Evolutionary conservation across 2,888 invertebrate species (phyloP).

Genomic region (Leptothorax acervorum): DNA sequence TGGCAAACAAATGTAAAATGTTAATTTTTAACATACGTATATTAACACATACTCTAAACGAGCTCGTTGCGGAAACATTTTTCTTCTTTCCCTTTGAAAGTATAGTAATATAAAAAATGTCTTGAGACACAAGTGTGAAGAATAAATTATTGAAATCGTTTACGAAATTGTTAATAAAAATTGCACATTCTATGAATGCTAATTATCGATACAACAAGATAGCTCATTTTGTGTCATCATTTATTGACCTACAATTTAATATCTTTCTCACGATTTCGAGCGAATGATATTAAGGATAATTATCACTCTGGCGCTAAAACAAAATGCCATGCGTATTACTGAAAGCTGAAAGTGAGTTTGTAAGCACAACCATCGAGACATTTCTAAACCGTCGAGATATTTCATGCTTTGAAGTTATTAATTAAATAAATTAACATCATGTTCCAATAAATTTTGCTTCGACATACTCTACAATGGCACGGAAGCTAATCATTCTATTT

Average conservation of each 20-base stretch:
- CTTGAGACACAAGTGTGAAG: not conserved
- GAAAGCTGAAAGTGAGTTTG: conserved; percentile 66
- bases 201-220: not conserved
- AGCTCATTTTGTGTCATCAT: not conserved
- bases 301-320: not conserved
- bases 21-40: conserved; percentile 3
- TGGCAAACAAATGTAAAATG: not conserved
- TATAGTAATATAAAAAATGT: not conserved
- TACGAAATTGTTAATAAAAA: conserved; percentile 20
- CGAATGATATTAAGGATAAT: not conserved
- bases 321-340: conserved; percentile 17
- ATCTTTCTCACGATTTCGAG: not conserved
- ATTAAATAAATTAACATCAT: conserved; percentile 65
- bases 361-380: conserved; percentile 63
- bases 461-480: not conserved
- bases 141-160: conserved; percentile 15
- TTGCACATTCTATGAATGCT: not conserved
- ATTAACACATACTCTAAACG: not conserved
- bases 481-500: not conserved
- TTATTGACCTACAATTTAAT: conserved; percentile 5
- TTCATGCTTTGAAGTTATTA: conserved; percentile 65
- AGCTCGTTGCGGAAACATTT: not conserved
- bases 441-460: not conserved
- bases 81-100: not conserved
- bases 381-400: conserved; percentile 53